These are phyloP conservation scores for Danio choprae DNA, from an alignment of 2,797 vertebrate genomes.

Conservation along the genomic window DNA sequence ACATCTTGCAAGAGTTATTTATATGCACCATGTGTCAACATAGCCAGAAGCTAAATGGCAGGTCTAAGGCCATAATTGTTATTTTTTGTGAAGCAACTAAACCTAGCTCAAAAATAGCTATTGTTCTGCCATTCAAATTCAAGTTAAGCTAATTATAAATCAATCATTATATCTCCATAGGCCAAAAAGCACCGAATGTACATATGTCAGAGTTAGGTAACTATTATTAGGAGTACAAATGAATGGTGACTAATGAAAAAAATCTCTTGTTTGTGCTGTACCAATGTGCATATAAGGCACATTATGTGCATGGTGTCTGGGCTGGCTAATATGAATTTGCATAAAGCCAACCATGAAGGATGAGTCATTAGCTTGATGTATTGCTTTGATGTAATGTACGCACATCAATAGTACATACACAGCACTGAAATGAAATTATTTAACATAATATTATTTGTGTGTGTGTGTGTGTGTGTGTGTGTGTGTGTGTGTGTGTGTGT, in stretches of 20 bases:
- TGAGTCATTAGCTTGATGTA: not conserved
- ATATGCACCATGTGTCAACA: not conserved
- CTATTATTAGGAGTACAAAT: not conserved
- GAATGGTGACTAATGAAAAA: not conserved
- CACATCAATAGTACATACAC: not conserved
- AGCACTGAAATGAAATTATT: not conserved
- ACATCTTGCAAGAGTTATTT: not conserved
- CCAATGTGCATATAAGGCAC: not conserved
- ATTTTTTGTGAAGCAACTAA: constrained; percentile 1
- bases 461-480: too few species aligned
- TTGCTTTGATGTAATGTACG: too few species aligned
- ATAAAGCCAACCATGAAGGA: not conserved
- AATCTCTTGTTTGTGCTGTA: not conserved
- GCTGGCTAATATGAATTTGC: not conserved
- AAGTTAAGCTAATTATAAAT: not conserved
- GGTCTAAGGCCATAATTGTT: not conserved
- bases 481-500: too few species aligned
- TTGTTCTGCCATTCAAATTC: not conserved
- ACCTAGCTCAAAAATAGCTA: not conserved
- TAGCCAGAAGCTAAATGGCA: not conserved
- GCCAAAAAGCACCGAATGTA: not conserved
- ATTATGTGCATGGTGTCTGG: not conserved
- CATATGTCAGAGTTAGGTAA: not conserved
- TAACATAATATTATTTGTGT: too few species aligned
- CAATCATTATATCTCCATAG: not conserved